Percentiles rank a stretch among this genome's conserved stretches.
Conservation (phyloP, 2,888 invertebrate genomes). For the Lepidocyrtoides sp. region DNA sequence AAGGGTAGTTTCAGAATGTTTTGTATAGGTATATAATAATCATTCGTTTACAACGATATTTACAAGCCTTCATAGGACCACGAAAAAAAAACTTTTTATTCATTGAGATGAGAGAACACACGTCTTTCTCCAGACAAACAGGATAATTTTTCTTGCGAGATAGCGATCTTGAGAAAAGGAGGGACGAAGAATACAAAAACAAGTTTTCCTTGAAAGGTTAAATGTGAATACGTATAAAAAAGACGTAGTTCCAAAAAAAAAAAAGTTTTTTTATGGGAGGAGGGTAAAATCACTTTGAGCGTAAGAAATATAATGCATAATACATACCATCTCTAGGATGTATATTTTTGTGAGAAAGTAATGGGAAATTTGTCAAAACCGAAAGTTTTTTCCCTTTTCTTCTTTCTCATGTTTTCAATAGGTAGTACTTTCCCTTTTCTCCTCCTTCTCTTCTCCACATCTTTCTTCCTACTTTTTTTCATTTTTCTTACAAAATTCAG, state of each 20-base stretch:
- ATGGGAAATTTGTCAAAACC: conserved; percentile 72
- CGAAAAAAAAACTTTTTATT: conserved; percentile 29
- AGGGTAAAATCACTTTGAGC: conserved; percentile 62
- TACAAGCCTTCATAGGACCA: not conserved
- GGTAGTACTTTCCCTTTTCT: not conserved
- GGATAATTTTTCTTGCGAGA: conserved; percentile 72
- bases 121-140: conserved; percentile 54
- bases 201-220: conserved; percentile 58
- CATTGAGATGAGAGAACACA: conserved; percentile 49
- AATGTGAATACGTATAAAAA: conserved; percentile 41
- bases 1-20: conserved; percentile 21
- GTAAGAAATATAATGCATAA: conserved; percentile 60
- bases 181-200: conserved; percentile 28
- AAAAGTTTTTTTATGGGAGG: conserved; percentile 64
- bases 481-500: conserved; percentile 26
- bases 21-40: not conserved
- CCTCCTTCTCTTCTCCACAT: not conserved
- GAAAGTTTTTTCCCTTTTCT: conserved; percentile 51
- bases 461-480: not conserved
- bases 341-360: conserved; percentile 37
- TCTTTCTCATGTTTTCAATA: conserved; percentile 7
- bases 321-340: conserved; percentile 24
- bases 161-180: conserved; percentile 38
- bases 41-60: conserved; percentile 31
- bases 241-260: not conserved